These are phyloP conservation scores for Sakesphorus luctuosus DNA, from an alignment of 2,113 vertebrate species.

Conservation along the genomic window DNA sequence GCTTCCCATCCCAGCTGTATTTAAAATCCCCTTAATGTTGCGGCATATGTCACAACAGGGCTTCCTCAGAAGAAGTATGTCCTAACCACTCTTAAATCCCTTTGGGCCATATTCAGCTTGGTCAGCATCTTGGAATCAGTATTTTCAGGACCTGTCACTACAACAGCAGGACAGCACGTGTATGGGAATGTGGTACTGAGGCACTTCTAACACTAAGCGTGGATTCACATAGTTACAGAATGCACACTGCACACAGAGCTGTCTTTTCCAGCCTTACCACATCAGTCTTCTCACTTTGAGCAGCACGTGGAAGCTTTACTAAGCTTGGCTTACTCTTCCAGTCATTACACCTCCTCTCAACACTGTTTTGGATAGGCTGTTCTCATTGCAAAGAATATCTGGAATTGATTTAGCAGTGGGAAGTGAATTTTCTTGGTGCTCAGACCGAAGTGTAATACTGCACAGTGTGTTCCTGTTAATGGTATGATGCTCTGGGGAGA, in stretches of 20 bases:
- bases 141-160: not conserved
- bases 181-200: accelerated
- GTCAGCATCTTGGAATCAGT: not conserved
- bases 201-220: not conserved
- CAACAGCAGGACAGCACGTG: not conserved
- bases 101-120: not conserved
- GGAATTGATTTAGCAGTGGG: not conserved
- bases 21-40: not conserved
- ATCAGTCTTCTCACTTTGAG: not conserved
- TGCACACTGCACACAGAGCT: not conserved
- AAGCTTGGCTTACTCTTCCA: not conserved
- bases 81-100: not conserved
- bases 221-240: not conserved
- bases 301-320: not conserved
- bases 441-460: not conserved
- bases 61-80: not conserved
- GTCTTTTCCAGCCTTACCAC: not conserved
- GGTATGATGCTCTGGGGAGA: constrained; percentile 27
- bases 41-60: not conserved
- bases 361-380: not conserved
- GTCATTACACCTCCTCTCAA: not conserved
- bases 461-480: constrained; percentile 31
- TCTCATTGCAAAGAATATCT: not conserved
- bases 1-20: not conserved
- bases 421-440: constrained; percentile 25